Percentiles rank a stretch among this genome's conserved stretches.
These are phyloP conservation scores for Lagorchestes hirsutus DNA, from an alignment of 2,797 vertebrate genomes.

Conservation along the genomic window DNA sequence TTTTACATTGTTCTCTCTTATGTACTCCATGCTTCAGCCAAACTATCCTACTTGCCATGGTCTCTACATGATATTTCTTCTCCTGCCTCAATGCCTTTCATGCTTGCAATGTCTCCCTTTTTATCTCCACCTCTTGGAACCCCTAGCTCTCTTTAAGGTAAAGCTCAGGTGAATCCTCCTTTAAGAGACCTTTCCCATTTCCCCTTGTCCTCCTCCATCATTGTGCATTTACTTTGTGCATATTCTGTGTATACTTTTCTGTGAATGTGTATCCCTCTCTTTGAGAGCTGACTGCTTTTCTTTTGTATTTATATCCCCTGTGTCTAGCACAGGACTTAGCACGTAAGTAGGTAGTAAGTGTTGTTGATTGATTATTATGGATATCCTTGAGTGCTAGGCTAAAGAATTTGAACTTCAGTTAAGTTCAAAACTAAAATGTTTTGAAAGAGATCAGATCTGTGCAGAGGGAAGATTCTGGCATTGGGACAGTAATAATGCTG, in stretches of 20 bases:
- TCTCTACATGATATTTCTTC: background rate
- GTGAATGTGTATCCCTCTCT: background rate
- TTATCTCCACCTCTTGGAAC: background rate
- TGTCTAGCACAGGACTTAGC: background rate
- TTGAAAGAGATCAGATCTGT: background rate
- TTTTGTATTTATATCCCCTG: background rate
- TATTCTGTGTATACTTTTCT: background rate
- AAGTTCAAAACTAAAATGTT: background rate
- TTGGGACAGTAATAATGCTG: background rate
- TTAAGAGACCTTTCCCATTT: background rate
- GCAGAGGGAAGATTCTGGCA: background rate
- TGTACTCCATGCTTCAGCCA: background rate
- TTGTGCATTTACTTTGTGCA: background rate
- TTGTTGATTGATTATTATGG: background rate
- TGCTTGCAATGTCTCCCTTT: background rate
- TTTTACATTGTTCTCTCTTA: too few relatives aligned
- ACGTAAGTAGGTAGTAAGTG: background rate
- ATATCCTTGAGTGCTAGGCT: too few relatives aligned
- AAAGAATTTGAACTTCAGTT: background rate
- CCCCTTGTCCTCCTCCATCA: background rate
- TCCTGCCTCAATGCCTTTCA: background rate
- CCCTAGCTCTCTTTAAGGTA: background rate
- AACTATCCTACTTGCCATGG: background rate
- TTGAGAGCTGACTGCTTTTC: background rate
- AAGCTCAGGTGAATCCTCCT: background rate